Base-by-base conservation (phyloP, 1,140 invertebrate species). In the Drosophila navojoa region DNA sequence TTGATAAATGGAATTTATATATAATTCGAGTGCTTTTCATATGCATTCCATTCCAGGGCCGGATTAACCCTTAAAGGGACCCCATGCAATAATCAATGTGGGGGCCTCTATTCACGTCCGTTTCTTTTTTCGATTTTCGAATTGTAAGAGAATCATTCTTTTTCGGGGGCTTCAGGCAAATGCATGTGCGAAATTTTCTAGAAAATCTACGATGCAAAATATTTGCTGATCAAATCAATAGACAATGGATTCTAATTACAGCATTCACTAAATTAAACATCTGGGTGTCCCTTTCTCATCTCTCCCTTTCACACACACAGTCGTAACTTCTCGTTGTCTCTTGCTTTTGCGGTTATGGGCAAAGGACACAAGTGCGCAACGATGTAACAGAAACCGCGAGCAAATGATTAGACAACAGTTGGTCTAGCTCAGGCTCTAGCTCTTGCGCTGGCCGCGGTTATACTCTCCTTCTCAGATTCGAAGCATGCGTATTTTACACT, bases 401-500 rank as follows among this genome's bases (percentile, higher is more conserved):
- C 47, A 35, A 53, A 11, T 15, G 11, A 32, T 27, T 6, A 52
- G n/a, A 61, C 11, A 61, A 61, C 59, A 35, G 16, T 35, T 49
- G 29, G 9, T 32, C 13, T 15, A 6, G 7, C 9, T 32, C n/a
- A 29, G 13, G 32, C 32, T 5, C 32, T 35, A 13, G 3, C 35
- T 13, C 35, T 38, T 3, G 35, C 35, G 2, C 10, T 38, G 3
- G 10, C 35, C 13, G 15, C 9, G n/a, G 15, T 15, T 15, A 44
- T 35, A 5, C 25, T 35, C 50, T 27, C 25, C 52, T 16, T 47
- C n/a, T 15, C 55, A n/a, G 6, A 27, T 57, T 35, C 47, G 66
- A 35, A 59, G 40, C 55, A 59, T 59, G 42, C 25, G 55, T 42
- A 47, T 67, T 82, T 82, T 84, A 77, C 81, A 85, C 81, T 79